These are phyloP conservation scores for Archocentrus centrarchus DNA, from an alignment of 2,113 vertebrate species.

Conservation along the genomic window DNA sequence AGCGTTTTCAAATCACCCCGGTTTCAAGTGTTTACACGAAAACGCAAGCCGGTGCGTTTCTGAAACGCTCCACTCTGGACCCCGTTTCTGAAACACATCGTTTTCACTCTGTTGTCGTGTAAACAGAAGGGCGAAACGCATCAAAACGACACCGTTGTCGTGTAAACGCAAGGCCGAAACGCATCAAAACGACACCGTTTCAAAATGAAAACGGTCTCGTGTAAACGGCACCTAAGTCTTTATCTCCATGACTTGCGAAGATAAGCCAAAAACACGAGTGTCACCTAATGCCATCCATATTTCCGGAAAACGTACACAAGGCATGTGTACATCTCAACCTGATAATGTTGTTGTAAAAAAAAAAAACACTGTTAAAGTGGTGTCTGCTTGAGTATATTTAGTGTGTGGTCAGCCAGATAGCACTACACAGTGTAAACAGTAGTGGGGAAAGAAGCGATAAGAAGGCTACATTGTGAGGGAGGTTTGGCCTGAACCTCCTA, in stretches of 20 bases:
- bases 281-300: slow-evolving; percentile 21
- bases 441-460: slow-evolving; percentile 48
- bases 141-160: no score
- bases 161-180: no score
- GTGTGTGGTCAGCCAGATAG: slow-evolving; percentile 22
- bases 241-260: not conserved
- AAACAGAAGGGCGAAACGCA: no score
- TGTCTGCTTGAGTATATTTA: not conserved
- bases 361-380: not conserved
- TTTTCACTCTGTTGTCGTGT: no score
- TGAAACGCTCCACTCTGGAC: no score
- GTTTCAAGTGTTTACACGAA: no score
- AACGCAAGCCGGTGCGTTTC: no score
- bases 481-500: slow-evolving; percentile 9
- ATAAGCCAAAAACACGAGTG: slow-evolving; percentile 1
- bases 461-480: slow-evolving; percentile 17
- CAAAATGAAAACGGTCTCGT: no score
- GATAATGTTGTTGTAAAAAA: slow-evolving; percentile 24
- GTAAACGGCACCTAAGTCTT: no score
- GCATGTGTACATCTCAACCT: slow-evolving; percentile 10
- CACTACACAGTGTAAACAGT: not conserved
- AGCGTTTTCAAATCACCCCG: no score
- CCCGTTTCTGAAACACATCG: no score
- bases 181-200: no score
- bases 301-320: not conserved